Conservation (phyloP, 1,140 invertebrate species). For the Ptiloglossa arizonensis region DNA sequence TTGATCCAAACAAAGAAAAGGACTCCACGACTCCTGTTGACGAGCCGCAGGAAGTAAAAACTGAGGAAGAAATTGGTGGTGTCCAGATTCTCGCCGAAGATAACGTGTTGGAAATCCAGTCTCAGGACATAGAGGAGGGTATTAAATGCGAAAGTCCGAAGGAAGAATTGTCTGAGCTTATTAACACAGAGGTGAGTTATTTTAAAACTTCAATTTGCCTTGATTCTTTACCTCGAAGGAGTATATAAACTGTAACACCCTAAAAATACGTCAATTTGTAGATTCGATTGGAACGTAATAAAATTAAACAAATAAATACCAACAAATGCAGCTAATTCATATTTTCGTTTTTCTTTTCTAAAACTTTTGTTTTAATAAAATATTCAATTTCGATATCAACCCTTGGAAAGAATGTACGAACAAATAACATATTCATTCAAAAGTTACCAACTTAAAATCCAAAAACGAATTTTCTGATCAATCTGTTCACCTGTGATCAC, state of each 20-base stretch:
- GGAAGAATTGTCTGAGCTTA: conserved; percentile 47
- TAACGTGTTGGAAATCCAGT: conserved; percentile 32
- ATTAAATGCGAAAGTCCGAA: conserved; percentile 50
- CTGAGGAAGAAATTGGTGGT: conserved; percentile 26
- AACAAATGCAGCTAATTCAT: too few species aligned
- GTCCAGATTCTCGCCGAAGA: conserved; percentile 13
- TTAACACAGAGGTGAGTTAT: conserved; percentile 58
- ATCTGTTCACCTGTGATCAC: too few species aligned
- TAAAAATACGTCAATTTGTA: too few species aligned
- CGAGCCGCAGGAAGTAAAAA: conserved; percentile 35
- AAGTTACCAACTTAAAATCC: too few species aligned
- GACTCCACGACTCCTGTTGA: conserved; percentile 44
- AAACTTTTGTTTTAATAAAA: neutral
- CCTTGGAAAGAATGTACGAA: too few species aligned
- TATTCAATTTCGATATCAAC: too few species aligned
- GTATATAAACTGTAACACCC: too few species aligned
- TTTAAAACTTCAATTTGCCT: neutral
- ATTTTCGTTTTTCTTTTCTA: neutral
- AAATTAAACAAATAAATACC: too few species aligned
- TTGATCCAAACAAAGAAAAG: conserved; percentile 82
- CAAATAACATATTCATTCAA: too few species aligned
- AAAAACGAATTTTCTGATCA: too few species aligned
- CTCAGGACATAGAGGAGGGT: conserved; percentile 4
- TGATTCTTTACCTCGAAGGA: too few species aligned
- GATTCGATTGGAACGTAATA: too few species aligned